Percentiles rank a stretch among this genome's conserved stretches.
Evolutionary conservation across 2,113 vertebrate genomes (phyloP).

Genomic region (Laticauda colubrina): DNA sequence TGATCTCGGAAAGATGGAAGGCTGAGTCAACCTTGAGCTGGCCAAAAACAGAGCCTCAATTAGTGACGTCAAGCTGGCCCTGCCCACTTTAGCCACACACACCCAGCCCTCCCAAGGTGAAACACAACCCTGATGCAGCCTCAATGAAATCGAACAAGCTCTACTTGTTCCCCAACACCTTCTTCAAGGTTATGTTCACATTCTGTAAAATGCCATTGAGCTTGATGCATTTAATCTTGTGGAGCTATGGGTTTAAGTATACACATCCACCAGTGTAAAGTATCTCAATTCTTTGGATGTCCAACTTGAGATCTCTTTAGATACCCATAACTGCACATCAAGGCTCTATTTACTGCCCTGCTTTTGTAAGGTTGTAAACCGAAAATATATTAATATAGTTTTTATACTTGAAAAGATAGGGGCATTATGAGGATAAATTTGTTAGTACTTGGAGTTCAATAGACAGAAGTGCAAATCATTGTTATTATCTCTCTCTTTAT

Average conservation of each 20-base stretch:
- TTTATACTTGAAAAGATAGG: conserved; percentile 45
- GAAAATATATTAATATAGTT: conserved; percentile 29
- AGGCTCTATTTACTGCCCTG: not conserved
- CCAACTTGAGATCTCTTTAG: not conserved
- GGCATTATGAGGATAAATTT: conserved; percentile 42
- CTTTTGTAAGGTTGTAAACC: not conserved
- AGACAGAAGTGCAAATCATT: conserved; percentile 66
- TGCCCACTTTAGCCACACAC: no score
- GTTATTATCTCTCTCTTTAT: conserved; percentile 72
- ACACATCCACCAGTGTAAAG: not conserved
- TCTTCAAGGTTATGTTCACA: not conserved
- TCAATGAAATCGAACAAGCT: no score
- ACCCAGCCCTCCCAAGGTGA: no score
- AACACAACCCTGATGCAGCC: no score
- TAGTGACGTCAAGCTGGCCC: no score
- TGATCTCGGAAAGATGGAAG: not conserved
- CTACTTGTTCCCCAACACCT: not conserved
- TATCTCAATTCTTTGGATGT: not conserved
- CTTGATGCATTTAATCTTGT: not conserved
- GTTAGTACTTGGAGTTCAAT: conserved; percentile 61
- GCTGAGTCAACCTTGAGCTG: not conserved
- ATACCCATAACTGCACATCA: not conserved
- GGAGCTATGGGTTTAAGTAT: not conserved
- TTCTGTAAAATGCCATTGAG: not conserved
- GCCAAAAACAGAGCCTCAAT: no score